These are phyloP conservation scores for Caenorhabditis wallacei DNA, from an alignment of 2,888 invertebrate genomes.

Conservation along the genomic window DNA sequence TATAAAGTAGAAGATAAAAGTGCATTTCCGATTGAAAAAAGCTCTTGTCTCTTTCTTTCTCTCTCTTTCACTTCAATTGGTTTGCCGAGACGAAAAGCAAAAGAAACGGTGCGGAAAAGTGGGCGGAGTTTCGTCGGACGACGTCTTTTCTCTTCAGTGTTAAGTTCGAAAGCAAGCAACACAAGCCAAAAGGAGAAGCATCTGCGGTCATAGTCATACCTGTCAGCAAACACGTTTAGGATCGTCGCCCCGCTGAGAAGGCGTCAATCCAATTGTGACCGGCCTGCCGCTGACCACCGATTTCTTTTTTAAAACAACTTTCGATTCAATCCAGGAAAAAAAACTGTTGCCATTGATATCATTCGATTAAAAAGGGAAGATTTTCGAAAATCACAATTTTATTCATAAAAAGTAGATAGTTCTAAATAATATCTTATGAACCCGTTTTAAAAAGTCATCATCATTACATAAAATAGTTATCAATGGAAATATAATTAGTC, in stretches of 20 bases:
- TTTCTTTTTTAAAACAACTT: conserved; percentile 32
- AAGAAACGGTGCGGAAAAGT: conserved; percentile 31
- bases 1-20: conserved; percentile 55
- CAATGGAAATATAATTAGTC: conserved; percentile 70
- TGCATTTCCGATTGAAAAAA: conserved; percentile 36
- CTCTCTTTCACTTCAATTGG: conserved; percentile 41
- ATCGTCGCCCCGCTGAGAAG: conserved; percentile 40
- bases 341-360: conserved; percentile 40
- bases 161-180: conserved; percentile 55
- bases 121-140: conserved; percentile 37
- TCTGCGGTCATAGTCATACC: conserved; percentile 64
- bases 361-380: not conserved
- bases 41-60: conserved; percentile 7
- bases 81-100: conserved; percentile 26
- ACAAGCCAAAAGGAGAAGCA: conserved; percentile 14
- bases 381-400: conserved; percentile 2
- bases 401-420: conserved; percentile 8
- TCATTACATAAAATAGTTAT: conserved; percentile 49
- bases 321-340: conserved; percentile 20
- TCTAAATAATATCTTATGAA: conserved; percentile 21
- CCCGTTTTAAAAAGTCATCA: conserved; percentile 39
- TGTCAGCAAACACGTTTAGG: conserved; percentile 61
- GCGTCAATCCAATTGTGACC: conserved; percentile 59
- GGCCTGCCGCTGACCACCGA: conserved; percentile 44
- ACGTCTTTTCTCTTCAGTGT: conserved; percentile 41